Evolutionary conservation across 2,797 vertebrate genomes (phyloP).

Genomic region (Cheracebus regulus): DNA sequence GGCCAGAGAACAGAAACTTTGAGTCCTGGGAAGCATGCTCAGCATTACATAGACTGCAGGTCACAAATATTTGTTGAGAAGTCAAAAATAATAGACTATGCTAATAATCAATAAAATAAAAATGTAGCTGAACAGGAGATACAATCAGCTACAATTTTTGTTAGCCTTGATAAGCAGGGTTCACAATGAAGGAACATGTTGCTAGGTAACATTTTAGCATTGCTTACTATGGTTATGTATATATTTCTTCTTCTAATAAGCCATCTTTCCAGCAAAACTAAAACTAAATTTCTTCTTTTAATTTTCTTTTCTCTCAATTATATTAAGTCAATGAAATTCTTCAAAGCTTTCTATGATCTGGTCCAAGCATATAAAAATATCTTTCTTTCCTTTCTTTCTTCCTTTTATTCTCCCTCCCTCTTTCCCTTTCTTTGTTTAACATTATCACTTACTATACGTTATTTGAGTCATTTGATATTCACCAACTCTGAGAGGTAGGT

Average conservation of each 20-base stretch:
- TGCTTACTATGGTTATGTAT: not conserved
- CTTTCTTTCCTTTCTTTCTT: not conserved
- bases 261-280: not conserved
- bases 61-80: not conserved
- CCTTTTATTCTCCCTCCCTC: not conserved
- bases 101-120: constrained; percentile 11
- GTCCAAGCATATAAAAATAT: not conserved
- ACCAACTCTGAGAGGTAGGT: not conserved
- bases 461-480: not conserved
- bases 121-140: not conserved
- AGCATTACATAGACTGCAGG: not conserved
- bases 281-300: constrained; percentile 41
- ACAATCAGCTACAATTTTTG: not conserved
- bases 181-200: not conserved
- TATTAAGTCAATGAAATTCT: constrained; percentile 40
- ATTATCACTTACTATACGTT: not conserved
- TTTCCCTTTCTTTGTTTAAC: not conserved
- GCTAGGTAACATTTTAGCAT: constrained; percentile 24
- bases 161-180: not conserved
- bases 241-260: constrained; percentile 13
- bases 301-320: constrained; percentile 20
- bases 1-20: not conserved
- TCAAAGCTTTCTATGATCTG: not conserved
- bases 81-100: not conserved
- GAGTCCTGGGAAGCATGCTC: not conserved